Percentiles rank a stretch among this genome's conserved stretches.
Conservation (phyloP, 2,888 invertebrate species). For the Perdita meconis region DNA sequence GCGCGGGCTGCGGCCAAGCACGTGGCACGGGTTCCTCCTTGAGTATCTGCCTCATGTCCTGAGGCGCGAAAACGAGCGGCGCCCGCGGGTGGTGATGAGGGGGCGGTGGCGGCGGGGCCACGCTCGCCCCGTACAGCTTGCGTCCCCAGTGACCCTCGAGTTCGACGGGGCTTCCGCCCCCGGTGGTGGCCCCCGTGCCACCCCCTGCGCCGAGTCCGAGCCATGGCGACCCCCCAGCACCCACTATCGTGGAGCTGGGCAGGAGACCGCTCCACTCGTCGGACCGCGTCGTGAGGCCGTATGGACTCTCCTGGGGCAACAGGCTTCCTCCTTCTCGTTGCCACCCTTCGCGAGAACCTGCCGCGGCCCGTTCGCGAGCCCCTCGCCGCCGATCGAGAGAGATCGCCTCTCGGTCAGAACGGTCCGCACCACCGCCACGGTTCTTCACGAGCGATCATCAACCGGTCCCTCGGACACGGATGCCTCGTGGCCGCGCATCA, state of each 20-base stretch:
- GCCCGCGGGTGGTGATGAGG: slow-evolving; percentile 83
- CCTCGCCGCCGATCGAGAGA: slow-evolving; percentile 53
- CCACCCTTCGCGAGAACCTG: slow-evolving; percentile 57
- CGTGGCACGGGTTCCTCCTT: slow-evolving; percentile 83
- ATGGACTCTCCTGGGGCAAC: slow-evolving; percentile 77
- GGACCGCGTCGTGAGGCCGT: slow-evolving; percentile 84
- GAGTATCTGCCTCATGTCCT: slow-evolving; percentile 83
- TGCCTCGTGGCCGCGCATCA: slow-evolving; percentile 34
- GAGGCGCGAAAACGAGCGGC: slow-evolving; percentile 82
- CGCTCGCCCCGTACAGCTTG: slow-evolving; percentile 82
- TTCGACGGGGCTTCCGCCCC: slow-evolving; percentile 82
- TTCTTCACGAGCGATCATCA: slow-evolving; percentile 48
- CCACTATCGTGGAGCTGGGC: slow-evolving; percentile 84
- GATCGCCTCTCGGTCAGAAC: slow-evolving; percentile 59
- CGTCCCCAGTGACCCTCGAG: slow-evolving; percentile 83
- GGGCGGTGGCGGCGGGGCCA: slow-evolving; percentile 82
- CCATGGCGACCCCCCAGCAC: slow-evolving; percentile 84
- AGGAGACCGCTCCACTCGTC: slow-evolving; percentile 84
- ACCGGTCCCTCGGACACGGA: slow-evolving; percentile 32
- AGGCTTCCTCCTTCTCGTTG: slow-evolving; percentile 72
- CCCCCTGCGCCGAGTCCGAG: slow-evolving; percentile 82
- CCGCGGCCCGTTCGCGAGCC: slow-evolving; percentile 36
- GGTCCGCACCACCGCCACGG: slow-evolving; percentile 47
- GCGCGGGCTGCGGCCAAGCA: slow-evolving; percentile 82
- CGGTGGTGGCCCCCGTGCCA: slow-evolving; percentile 80